Conservation (phyloP, 2,888 invertebrate species). For the Agapostemon virescens region DNA sequence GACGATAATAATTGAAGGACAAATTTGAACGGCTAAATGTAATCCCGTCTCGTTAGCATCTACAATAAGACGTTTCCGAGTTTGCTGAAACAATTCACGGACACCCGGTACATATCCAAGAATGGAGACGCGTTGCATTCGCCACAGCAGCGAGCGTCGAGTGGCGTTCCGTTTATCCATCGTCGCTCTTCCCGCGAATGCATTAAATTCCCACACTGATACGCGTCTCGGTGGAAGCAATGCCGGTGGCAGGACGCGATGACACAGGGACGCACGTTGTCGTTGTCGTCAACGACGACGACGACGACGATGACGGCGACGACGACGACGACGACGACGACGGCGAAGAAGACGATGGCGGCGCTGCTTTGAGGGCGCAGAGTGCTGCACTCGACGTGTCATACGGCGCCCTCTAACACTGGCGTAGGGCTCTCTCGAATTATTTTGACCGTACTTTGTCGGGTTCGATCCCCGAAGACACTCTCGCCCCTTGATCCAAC, state of each 20-base stretch:
- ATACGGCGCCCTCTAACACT: constrained; percentile 66
- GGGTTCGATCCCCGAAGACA: constrained; percentile 15
- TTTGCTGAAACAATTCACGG: constrained; percentile 9
- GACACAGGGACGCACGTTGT: constrained; percentile 38
- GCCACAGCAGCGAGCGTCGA: constrained; percentile 36
- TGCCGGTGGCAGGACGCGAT: constrained; percentile 55
- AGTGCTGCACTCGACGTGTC: constrained; percentile 75
- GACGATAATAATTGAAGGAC: not conserved
- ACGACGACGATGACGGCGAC: constrained; percentile 30
- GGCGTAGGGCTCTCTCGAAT: constrained; percentile 62
- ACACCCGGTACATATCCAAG: constrained; percentile 10
- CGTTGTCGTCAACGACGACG: constrained; percentile 33
- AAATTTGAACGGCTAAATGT: not conserved
- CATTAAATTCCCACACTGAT: constrained; percentile 69
- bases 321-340: constrained; percentile 33
- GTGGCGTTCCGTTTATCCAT: constrained; percentile 55
- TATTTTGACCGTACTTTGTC: constrained; percentile 52
- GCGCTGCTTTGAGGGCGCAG: constrained; percentile 74
- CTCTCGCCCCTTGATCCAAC: not conserved
- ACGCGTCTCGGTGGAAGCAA: constrained; percentile 57
- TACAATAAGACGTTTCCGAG: not conserved
- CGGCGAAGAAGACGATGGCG: constrained; percentile 60
- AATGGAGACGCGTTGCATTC: constrained; percentile 27
- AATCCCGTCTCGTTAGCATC: not conserved
- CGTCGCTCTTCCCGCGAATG: constrained; percentile 62